Conservation (phyloP, 1,140 invertebrate species). For the Melanaphis sacchari region DNA sequence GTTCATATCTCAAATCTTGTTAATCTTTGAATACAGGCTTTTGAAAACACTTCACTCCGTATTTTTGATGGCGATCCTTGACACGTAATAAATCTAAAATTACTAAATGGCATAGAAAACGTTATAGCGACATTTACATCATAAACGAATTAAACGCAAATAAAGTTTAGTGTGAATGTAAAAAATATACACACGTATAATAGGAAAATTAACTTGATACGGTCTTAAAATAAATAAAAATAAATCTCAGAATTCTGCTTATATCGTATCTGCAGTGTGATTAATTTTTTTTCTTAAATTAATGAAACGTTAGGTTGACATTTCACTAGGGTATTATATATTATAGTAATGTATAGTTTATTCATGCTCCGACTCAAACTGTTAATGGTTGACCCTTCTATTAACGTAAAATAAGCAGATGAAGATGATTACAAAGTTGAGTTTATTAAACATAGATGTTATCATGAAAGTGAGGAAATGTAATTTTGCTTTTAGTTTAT, state of each 20-base stretch:
- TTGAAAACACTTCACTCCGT: not conserved
- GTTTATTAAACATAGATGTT: not conserved
- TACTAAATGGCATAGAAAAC: not conserved
- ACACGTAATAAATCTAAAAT: conserved; percentile 13
- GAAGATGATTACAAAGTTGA: not conserved
- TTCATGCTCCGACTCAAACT: not conserved
- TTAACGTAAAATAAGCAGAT: not conserved
- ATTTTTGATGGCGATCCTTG: not conserved
- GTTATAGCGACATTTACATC: not conserved
- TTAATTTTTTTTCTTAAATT: conserved; percentile 23
- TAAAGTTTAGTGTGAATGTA: not conserved
- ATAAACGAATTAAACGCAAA: not conserved
- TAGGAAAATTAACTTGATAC: not conserved
- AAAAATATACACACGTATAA: not conserved
- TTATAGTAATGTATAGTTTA: not conserved
- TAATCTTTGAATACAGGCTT: conserved; percentile 19
- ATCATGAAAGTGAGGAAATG: not conserved
- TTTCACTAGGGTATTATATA: not conserved
- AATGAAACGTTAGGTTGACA: not conserved
- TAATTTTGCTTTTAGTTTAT: not conserved
- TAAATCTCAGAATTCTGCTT: not conserved
- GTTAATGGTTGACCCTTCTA: conserved; percentile 4
- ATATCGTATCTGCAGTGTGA: not conserved
- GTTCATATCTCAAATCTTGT: not conserved
- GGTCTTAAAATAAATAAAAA: not conserved